Percentiles rank a stretch among this genome's conserved stretches.
phyloP scores from a whole-genome alignment of 2,797 vertebrate genomes.

The Eurystomus glaucurus region DNA sequence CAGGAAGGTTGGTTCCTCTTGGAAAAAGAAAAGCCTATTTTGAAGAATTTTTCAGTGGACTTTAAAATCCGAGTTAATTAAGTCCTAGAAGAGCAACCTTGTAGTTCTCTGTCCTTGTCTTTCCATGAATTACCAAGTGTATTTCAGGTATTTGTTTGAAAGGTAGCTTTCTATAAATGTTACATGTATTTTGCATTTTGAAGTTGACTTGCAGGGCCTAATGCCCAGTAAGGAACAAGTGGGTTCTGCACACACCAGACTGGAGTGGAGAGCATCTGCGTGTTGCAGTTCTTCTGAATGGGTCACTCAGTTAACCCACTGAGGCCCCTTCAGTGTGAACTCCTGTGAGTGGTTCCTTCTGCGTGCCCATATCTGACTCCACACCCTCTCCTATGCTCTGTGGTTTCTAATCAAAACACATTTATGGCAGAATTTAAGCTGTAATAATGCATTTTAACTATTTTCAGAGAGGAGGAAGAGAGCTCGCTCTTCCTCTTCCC shows the following conservation, averaged over 20 bases:
- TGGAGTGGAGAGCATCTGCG: not conserved
- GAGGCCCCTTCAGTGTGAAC: not conserved
- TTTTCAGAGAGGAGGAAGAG: not conserved
- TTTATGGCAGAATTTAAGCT: not conserved
- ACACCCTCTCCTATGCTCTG: rapidly evolving
- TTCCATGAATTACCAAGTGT: not conserved
- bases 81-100: not conserved
- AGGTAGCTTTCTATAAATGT: not conserved
- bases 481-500: not conserved
- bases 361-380: not conserved
- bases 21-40: not conserved
- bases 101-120: not conserved
- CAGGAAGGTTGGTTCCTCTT: not conserved
- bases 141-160: not conserved
- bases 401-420: not conserved
- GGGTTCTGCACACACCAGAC: not conserved
- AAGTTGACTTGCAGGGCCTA: not conserved
- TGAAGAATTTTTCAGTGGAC: not conserved
- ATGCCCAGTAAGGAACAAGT: not conserved
- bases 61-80: not conserved
- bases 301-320: not conserved
- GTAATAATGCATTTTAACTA: not conserved
- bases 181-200: not conserved
- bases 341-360: not conserved
- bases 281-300: not conserved